Conservation (phyloP, 2,113 vertebrate genomes). For the Channa argus region DNA sequence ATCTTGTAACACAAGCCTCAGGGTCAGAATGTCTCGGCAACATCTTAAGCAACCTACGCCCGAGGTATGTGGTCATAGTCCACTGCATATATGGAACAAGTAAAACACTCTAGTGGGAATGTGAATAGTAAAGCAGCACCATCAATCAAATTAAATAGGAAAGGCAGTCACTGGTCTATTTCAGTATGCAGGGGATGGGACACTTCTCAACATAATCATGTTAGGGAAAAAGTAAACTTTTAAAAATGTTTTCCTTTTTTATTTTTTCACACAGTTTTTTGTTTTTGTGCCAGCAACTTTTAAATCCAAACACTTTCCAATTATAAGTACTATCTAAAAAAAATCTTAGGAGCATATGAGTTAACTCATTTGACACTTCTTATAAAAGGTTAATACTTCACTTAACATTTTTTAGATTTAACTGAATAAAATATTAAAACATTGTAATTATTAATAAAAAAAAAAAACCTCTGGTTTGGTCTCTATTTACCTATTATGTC, state of each 20-base stretch:
- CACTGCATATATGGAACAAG: slow-evolving; percentile 36
- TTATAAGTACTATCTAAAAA: too few species aligned
- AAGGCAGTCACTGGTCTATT: slow-evolving; percentile 34
- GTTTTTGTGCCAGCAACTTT: neutral
- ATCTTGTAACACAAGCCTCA: slow-evolving; percentile 16
- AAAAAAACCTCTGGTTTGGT: too few species aligned
- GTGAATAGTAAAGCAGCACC: slow-evolving; percentile 38
- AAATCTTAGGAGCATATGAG: too few species aligned
- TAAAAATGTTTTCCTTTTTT: neutral
- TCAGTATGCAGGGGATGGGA: slow-evolving; percentile 32
- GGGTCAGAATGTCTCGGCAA: slow-evolving; percentile 32
- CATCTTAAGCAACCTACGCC: slow-evolving; percentile 39
- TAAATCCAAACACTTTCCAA: neutral
- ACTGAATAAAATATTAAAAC: too few species aligned
- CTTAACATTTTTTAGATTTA: too few species aligned
- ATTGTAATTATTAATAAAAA: too few species aligned
- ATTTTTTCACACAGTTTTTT: slow-evolving; percentile 2
- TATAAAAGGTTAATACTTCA: too few species aligned
- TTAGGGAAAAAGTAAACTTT: neutral
- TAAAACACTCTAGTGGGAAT: slow-evolving; percentile 40
- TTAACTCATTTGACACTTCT: too few species aligned
- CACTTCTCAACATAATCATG: slow-evolving; percentile 19
- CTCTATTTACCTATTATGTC: too few species aligned
- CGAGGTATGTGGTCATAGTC: slow-evolving; percentile 41
- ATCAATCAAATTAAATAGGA: slow-evolving; percentile 66